phyloP scores from a whole-genome alignment of 2,888 invertebrate genomes.

The Sisyra terminalis region DNA sequence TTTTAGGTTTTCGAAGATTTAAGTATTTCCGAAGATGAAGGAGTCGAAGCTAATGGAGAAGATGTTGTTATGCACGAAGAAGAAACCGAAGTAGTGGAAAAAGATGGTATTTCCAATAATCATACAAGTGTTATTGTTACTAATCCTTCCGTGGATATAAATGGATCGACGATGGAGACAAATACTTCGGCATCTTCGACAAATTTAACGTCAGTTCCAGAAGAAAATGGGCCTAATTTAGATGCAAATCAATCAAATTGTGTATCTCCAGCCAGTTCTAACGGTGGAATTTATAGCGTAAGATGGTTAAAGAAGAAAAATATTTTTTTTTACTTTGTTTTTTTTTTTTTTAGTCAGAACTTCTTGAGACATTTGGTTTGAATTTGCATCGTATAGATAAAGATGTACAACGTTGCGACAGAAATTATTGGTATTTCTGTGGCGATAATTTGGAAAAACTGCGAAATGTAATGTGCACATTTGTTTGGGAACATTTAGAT shows the following conservation, averaged over 20 bases:
- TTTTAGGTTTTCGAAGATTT: slow-evolving; percentile 25
- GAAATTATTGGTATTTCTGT: slow-evolving; percentile 87
- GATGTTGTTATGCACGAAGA: slow-evolving; percentile 14
- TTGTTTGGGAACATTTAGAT: slow-evolving; percentile 91
- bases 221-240: slow-evolving; percentile 26
- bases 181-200: slow-evolving; percentile 33
- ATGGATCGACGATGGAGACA: slow-evolving; percentile 28
- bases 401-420: slow-evolving; percentile 88
- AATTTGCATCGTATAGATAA: slow-evolving; percentile 93
- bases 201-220: slow-evolving; percentile 28
- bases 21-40: slow-evolving; percentile 24
- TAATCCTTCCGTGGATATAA: slow-evolving; percentile 50
- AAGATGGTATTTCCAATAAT: slow-evolving; percentile 11
- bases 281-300: slow-evolving; percentile 78
- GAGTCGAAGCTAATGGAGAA: slow-evolving; percentile 20
- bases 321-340: slow-evolving; percentile 10
- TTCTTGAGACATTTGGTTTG: slow-evolving; percentile 68
- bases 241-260: slow-evolving; percentile 41
- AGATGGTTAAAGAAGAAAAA: slow-evolving; percentile 22
- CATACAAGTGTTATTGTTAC: slow-evolving; percentile 50
- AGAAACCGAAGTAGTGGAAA: slow-evolving; percentile 12
- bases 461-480: slow-evolving; percentile 93
- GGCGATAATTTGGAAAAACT: slow-evolving; percentile 80
- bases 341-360: slow-evolving; percentile 47
- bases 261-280: slow-evolving; percentile 78